phyloP scores from a whole-genome alignment of 37 sponge, comb jelly and placozoan species.

The Beroe ovata region DNA sequence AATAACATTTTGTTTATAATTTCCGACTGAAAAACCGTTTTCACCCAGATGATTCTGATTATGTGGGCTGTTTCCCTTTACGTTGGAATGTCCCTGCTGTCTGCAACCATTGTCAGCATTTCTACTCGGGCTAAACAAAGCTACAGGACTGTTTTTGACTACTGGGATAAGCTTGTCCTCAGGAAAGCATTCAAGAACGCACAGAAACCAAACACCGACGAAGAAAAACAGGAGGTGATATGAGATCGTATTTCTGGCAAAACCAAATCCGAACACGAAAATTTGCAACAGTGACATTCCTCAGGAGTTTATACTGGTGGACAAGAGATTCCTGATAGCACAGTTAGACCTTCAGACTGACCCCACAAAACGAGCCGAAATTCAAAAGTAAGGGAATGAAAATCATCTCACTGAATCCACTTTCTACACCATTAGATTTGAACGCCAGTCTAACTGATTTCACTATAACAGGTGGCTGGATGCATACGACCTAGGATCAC shows the following conservation, averaged over 20 bases:
- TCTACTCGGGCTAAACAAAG: slow-evolving; percentile 5
- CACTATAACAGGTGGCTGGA: neutral
- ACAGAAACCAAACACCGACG: neutral
- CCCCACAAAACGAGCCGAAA: slow-evolving; percentile 40
- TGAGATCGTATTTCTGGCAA: too few relatives aligned
- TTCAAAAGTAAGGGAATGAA: slow-evolving; percentile 38
- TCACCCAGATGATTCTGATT: slow-evolving; percentile 46
- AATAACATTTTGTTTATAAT: neutral
- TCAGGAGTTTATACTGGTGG: slow-evolving; percentile 41
- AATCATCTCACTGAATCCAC: too few relatives aligned
- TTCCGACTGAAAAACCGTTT: too few relatives aligned
- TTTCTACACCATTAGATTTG: too few relatives aligned
- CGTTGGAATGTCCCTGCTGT: slow-evolving; percentile 52
- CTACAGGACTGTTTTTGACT: slow-evolving; percentile 9
- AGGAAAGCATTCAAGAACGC: neutral
- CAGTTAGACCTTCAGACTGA: slow-evolving; percentile 55
- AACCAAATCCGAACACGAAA: too few relatives aligned
- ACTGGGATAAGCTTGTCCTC: neutral
- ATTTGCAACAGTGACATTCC: too few relatives aligned
- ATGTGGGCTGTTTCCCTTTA: slow-evolving; percentile 60
- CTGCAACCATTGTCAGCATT: slow-evolving; percentile 45
- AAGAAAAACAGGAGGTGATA: neutral
- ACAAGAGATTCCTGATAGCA: slow-evolving; percentile 12
- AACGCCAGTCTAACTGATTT: too few relatives aligned
- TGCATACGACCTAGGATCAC: neutral